Conservation (phyloP, 2,113 vertebrate species). For the Poicephalus meyeri region DNA sequence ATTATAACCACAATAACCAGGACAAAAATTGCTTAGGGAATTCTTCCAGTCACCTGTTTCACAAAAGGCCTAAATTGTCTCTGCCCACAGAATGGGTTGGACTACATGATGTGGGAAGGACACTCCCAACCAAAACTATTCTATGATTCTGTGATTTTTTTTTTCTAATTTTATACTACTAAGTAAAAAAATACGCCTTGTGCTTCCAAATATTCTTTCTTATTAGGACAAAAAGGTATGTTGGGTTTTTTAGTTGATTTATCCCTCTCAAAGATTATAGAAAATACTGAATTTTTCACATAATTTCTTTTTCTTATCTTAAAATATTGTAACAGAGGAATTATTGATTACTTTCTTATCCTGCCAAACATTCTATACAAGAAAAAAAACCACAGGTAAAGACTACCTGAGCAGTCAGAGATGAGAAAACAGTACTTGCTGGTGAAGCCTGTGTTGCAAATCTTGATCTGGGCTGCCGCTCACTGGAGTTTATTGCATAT, state of each 20-base stretch:
- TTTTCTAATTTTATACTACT: no score
- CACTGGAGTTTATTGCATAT: background rate
- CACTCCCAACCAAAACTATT: background rate
- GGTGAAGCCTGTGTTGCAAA: background rate
- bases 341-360: background rate
- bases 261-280: background rate
- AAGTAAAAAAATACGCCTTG: background rate
- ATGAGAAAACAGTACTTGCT: background rate
- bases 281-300: background rate
- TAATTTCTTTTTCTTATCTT: background rate
- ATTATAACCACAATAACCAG: background rate
- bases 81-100: background rate
- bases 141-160: background rate
- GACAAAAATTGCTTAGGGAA: background rate
- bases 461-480: background rate
- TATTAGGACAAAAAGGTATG: background rate
- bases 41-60: background rate
- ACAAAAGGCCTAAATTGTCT: background rate
- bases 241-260: background rate
- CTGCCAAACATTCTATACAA: background rate
- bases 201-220: background rate
- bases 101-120: background rate
- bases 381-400: fast-evolving
- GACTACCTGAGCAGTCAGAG: background rate
- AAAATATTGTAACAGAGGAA: background rate